These are phyloP conservation scores for Cyprinus carpio DNA, from an alignment of 2,113 vertebrate genomes.

Conservation along the genomic window DNA sequence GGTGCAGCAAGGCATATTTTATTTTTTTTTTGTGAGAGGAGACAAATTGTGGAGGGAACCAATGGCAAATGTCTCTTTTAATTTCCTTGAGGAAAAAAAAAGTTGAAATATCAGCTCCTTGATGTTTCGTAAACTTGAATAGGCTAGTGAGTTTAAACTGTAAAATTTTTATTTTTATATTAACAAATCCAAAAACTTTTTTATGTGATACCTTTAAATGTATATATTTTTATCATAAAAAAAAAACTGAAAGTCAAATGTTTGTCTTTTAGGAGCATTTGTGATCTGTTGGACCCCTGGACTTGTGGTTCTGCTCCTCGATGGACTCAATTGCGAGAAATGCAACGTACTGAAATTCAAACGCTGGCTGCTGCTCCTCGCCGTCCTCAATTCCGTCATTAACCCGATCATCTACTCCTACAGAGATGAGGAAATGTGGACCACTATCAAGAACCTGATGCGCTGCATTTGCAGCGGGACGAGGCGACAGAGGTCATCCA, in stretches of 20 bases:
- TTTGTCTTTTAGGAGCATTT: conserved; percentile 83
- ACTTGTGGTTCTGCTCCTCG: conserved; percentile 86
- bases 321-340: conserved; percentile 83
- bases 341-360: conserved; percentile 86
- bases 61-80: not conserved
- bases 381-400: conserved; percentile 92
- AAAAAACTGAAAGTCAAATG: not conserved
- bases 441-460: conserved; percentile 88
- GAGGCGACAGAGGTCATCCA: conserved; percentile 78
- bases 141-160: not conserved
- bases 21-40: not conserved
- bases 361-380: conserved; percentile 91
- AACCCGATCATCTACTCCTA: conserved; percentile 98
- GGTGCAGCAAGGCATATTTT: not conserved
- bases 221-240: not conserved
- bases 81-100: not conserved
- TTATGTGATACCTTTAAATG: too few species aligned
- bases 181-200: not conserved
- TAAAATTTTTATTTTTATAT: not conserved
- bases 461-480: conserved; percentile 81
- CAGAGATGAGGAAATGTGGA: conserved; percentile 97
- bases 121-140: not conserved
- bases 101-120: not conserved
- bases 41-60: not conserved
- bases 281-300: conserved; percentile 98